Conservation (phyloP, 2,797 vertebrate species). For the Oreochromis grahami region DNA sequence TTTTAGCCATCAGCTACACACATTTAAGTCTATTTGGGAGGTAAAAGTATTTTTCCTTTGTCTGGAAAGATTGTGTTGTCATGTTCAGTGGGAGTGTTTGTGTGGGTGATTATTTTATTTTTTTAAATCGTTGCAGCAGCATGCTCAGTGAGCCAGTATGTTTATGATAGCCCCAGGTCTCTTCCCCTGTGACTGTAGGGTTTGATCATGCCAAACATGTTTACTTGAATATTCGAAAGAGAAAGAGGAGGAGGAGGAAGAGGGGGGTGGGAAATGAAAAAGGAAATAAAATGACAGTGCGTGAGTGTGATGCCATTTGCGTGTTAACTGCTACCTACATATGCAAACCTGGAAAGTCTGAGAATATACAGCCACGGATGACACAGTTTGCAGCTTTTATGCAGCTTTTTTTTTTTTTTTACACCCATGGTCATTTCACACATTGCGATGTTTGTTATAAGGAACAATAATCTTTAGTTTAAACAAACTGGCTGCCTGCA, state of each 20-base stretch:
- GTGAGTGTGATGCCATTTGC: constrained; percentile 23
- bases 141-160: background rate
- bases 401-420: background rate
- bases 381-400: background rate
- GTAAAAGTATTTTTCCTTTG: background rate
- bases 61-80: constrained; percentile 17
- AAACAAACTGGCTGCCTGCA: background rate
- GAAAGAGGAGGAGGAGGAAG: constrained; percentile 15
- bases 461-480: constrained; percentile 16
- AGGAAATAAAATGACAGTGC: constrained; percentile 30
- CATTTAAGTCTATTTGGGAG: background rate
- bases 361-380: constrained; percentile 2
- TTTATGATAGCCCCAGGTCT: background rate
- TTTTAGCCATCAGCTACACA: constrained; percentile 1
- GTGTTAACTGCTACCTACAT: constrained; percentile 42
- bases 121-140: background rate
- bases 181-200: constrained; percentile 5
- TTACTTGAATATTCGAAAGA: constrained; percentile 37
- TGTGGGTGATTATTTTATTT: background rate
- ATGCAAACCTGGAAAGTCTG: constrained; percentile 43
- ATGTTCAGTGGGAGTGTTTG: background rate
- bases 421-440: constrained; percentile 37
- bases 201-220: constrained; percentile 25
- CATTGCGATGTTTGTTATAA: constrained; percentile 12
- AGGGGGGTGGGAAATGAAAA: constrained; percentile 17